Conservation (phyloP, 2,113 vertebrate species). For the Ailuropoda melanoleuca region DNA sequence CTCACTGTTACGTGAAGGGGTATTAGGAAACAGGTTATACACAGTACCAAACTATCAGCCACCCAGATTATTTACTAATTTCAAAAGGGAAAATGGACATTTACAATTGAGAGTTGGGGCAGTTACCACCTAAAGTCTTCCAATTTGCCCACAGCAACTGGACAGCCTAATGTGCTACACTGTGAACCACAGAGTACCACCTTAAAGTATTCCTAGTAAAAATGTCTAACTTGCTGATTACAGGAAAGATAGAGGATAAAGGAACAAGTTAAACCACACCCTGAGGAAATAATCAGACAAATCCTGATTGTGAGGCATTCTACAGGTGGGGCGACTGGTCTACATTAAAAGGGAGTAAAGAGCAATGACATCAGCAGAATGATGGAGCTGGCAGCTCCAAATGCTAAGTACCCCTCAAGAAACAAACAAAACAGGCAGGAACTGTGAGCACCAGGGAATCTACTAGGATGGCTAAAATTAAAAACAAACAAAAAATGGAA, state of each 20-base stretch:
- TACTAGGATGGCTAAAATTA: no score
- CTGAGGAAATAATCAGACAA: background rate
- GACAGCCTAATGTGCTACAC: background rate
- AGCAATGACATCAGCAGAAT: background rate
- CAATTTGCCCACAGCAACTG: background rate
- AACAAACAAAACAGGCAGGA: background rate
- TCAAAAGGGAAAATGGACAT: background rate
- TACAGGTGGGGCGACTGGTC: background rate
- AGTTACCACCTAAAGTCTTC: background rate
- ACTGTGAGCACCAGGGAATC: background rate
- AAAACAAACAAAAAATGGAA: no score
- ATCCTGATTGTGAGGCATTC: background rate
- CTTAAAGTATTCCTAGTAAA: background rate
- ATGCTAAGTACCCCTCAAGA: background rate
- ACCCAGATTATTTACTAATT: background rate
- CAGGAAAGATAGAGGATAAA: no score
- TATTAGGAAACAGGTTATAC: background rate
- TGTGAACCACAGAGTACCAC: background rate
- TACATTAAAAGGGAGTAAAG: background rate
- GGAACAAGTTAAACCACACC: background rate
- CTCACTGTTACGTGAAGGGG: background rate
- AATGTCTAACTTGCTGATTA: no score
- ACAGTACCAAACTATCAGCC: background rate
- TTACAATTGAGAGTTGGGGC: background rate
- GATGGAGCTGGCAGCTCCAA: background rate